Evolutionary conservation across 2,113 vertebrate genomes (phyloP).

Genomic region (Genyomyrus donnyi): DNA sequence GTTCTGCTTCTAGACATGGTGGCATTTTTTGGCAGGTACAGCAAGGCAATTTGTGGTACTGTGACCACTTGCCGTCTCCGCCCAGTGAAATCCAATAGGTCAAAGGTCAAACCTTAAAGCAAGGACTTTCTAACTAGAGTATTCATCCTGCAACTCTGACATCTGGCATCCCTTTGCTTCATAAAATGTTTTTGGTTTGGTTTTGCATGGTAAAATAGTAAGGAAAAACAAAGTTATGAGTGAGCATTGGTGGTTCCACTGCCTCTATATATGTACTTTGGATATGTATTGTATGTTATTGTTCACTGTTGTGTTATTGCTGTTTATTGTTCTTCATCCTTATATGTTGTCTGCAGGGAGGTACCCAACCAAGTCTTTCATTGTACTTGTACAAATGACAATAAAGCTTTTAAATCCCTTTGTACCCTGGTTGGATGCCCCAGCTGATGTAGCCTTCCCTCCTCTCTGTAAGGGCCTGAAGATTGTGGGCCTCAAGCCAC

Average conservation of each 20-base stretch:
- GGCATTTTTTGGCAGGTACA: conserved; percentile 35
- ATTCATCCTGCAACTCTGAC: background rate
- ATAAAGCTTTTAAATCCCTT: background rate
- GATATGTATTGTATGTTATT: background rate
- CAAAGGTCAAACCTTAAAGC: background rate
- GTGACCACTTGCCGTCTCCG: background rate
- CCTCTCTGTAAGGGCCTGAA: conserved; percentile 30
- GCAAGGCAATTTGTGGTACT: conserved; percentile 25
- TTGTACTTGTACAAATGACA: background rate
- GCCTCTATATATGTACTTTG: background rate
- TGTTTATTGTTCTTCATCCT: background rate
- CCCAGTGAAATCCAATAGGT: background rate
- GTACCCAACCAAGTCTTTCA: background rate
- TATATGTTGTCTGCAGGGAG: background rate
- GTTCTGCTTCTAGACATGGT: conserved; percentile 11
- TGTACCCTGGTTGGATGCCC: background rate
- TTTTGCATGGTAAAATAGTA: background rate
- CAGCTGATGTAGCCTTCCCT: background rate
- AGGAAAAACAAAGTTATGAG: background rate
- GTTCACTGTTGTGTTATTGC: background rate
- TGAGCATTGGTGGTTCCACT: background rate
- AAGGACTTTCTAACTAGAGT: background rate
- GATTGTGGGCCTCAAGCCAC: conserved; percentile 15
- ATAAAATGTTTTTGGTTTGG: background rate
- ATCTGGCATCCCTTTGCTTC: background rate